phyloP scores from a whole-genome alignment of 2,113 vertebrate genomes.

The Phocoena sinus region DNA sequence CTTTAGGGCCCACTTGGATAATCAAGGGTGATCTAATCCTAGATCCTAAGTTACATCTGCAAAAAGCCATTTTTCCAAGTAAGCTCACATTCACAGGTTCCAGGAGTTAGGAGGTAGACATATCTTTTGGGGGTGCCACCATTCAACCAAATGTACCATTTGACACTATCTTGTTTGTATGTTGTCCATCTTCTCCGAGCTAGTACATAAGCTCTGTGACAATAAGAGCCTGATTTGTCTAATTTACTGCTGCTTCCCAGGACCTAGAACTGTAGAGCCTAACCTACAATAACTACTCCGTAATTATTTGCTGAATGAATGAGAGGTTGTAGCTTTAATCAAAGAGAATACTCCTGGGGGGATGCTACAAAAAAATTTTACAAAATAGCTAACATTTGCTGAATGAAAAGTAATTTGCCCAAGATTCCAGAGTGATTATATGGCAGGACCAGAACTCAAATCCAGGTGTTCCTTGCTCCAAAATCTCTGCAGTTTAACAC shows the following conservation, averaged over 20 bases:
- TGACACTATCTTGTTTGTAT: neutral
- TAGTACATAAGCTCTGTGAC: neutral
- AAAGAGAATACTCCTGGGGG: neutral
- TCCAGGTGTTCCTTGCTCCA: neutral
- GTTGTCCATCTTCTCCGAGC: rapidly evolving
- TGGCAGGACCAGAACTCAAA: neutral
- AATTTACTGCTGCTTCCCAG: neutral
- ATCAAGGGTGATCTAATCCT: neutral
- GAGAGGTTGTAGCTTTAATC: neutral
- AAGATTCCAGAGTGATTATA: neutral
- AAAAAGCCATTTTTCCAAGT: neutral
- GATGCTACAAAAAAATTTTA: too few relatives aligned
- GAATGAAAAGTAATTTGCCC: neutral
- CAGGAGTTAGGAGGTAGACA: neutral
- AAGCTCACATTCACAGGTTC: neutral
- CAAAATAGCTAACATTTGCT: neutral
- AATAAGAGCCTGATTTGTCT: neutral
- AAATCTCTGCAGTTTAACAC: neutral
- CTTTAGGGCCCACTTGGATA: neutral
- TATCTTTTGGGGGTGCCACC: neutral
- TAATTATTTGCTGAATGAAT: neutral
- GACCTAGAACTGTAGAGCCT: neutral
- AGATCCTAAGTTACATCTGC: neutral
- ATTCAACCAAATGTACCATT: neutral
- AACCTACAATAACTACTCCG: neutral